These are phyloP conservation scores for Dryobota labecula DNA, from an alignment of 2,888 invertebrate species.

Conservation along the genomic window DNA sequence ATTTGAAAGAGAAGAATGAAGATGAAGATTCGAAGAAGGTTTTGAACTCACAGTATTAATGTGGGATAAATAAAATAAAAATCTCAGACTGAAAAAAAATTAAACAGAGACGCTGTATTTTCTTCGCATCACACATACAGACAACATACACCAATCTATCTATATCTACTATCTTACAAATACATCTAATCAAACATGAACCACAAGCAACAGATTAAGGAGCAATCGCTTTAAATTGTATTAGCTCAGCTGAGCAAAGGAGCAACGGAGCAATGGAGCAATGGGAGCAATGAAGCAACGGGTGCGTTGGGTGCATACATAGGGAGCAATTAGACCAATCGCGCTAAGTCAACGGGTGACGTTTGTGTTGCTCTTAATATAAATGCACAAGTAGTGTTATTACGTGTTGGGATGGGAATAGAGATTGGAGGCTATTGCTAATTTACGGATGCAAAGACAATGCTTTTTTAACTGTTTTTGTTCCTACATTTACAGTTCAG, in stretches of 20 bases:
- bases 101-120: fast-evolving
- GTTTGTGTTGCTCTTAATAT: constrained; percentile 48
- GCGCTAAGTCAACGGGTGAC: constrained; percentile 51
- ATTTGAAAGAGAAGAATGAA: too few relatives aligned
- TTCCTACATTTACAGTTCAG: not conserved
- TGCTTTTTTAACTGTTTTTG: not conserved
- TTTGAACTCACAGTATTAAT: not conserved
- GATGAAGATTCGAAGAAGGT: too few relatives aligned
- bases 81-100: too few relatives aligned
- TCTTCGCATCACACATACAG: too few relatives aligned
- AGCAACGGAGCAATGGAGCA: constrained; percentile 2
- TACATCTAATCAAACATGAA: constrained; percentile 18
- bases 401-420: constrained; percentile 42
- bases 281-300: constrained; percentile 16
- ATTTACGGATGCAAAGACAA: not conserved
- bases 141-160: not conserved
- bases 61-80: not conserved
- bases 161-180: not conserved
- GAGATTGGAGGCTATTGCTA: constrained; percentile 5
- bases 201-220: constrained; percentile 35
- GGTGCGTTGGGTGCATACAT: constrained; percentile 29
- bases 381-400: constrained; percentile 37
- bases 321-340: constrained; percentile 49
- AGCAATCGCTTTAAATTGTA: constrained; percentile 53
- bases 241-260: constrained; percentile 29